phyloP scores from a whole-genome alignment of 2,888 invertebrate species.

The Lasioglossum pauxillum region DNA sequence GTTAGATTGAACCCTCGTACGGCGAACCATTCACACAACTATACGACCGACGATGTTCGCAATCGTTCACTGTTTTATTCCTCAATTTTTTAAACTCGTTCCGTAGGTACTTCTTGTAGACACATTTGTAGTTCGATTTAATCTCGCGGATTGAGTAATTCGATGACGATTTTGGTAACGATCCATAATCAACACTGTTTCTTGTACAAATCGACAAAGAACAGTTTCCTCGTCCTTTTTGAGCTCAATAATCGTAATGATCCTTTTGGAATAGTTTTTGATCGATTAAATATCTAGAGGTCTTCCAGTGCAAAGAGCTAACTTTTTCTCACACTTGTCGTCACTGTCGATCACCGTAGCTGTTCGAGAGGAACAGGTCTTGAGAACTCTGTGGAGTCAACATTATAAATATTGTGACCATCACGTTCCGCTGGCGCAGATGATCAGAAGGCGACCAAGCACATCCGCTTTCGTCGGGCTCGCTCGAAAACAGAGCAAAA shows the following conservation, averaged over 20 bases:
- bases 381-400: not conserved
- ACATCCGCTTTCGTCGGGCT: not conserved
- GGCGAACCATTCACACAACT: not conserved
- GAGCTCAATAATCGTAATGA: no score
- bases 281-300: no score
- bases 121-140: not conserved
- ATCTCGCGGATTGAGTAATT: not conserved
- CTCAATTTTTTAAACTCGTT: not conserved
- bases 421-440: not conserved
- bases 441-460: not conserved
- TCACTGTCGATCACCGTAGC: not conserved
- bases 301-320: not conserved
- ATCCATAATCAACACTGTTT: no score
- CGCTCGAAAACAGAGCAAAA: constrained; percentile 1
- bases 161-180: not conserved
- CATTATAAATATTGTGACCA: not conserved
- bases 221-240: not conserved
- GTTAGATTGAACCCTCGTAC: not conserved
- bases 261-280: no score
- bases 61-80: not conserved
- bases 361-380: not conserved
- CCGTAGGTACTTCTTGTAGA: not conserved
- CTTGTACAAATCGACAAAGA: no score
- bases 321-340: not conserved
- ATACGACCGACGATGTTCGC: not conserved